Conservation (phyloP, 1,140 invertebrate species). For the Coboldia fuscipes region DNA sequence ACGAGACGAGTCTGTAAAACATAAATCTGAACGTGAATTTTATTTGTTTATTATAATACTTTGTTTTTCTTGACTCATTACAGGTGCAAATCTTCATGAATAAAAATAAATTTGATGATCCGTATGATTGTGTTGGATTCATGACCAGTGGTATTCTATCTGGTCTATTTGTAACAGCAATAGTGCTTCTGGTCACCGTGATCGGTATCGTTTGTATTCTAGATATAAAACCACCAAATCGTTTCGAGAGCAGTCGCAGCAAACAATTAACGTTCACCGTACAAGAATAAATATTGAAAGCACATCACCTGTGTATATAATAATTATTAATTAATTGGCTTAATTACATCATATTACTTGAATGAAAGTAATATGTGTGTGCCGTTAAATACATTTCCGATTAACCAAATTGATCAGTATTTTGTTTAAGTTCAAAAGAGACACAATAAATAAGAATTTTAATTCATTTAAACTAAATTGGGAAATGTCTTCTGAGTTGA, state of each 20-base stretch:
- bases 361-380: too few relatives aligned
- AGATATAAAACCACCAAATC: constrained; percentile 91
- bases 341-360: too few relatives aligned
- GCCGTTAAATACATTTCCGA: too few relatives aligned
- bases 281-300: constrained; percentile 31
- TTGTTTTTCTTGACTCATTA: neutral
- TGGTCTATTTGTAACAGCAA: constrained; percentile 59
- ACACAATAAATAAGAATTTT: too few relatives aligned
- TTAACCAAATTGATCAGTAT: too few relatives aligned
- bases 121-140: constrained; percentile 75
- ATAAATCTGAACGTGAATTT: too few relatives aligned
- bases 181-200: constrained; percentile 56
- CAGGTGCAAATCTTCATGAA: neutral
- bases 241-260: constrained; percentile 93
- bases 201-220: constrained; percentile 75
- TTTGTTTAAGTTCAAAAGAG: too few relatives aligned
- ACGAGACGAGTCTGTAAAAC: too few relatives aligned
- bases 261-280: constrained; percentile 72
- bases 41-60: too few relatives aligned
- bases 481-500: too few relatives aligned
- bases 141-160: constrained; percentile 81
- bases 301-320: neutral
- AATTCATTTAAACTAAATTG: too few relatives aligned
- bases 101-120: constrained; percentile 22
- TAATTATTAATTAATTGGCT: too few relatives aligned